Evolutionary conservation across 2,797 vertebrate species (phyloP), one percentile per base, ranked within the genome.

Genomic region (Silurus lanzhouensis): DNA sequence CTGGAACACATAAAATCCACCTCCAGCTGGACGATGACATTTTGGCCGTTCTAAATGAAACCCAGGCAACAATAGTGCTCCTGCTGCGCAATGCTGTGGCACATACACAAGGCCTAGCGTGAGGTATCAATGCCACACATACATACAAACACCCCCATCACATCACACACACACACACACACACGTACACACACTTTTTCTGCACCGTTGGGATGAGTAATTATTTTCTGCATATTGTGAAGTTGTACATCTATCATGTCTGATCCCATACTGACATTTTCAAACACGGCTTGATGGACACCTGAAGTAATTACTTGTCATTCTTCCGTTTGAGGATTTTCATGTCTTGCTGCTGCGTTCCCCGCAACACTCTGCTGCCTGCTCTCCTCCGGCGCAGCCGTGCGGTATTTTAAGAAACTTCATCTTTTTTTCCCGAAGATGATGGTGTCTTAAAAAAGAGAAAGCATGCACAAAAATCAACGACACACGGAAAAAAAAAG

Each of bases 301-400:
- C 91, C 93, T 90, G 92, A 93, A 94, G 95, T 95, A 95, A 96
- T 96, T 95, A 94, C 94, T 94, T 95, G 95, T 96, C 95, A 95
- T 92, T 95, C 94, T 94, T 55, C 89, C 92, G 92, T 93, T 93
- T 88, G 91, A 93, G 91, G 86, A 88, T 90, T 93, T 93, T 89
- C 92, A 93, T 91, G 88, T 89, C 92, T 87, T 85, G 90, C 89
- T 93, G 91, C 91, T 84, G 85, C 78, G 84, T 88, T 83, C 82
- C 84, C 83, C 70, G 87, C 84, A 87, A 87, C 92, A 92, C 91
- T 92, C 89, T 84, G 79, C 84, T 83, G 88, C 88, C 89, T 6
- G 86, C 86, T 87, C 80, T 83, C 86, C 71, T 75, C 83, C 77
- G 70, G 85, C 84, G 85, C 86, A 87, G 83, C 84, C 71, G 79